Conservation (phyloP, 2,113 vertebrate species). For the Oreochromis spilurus region DNA sequence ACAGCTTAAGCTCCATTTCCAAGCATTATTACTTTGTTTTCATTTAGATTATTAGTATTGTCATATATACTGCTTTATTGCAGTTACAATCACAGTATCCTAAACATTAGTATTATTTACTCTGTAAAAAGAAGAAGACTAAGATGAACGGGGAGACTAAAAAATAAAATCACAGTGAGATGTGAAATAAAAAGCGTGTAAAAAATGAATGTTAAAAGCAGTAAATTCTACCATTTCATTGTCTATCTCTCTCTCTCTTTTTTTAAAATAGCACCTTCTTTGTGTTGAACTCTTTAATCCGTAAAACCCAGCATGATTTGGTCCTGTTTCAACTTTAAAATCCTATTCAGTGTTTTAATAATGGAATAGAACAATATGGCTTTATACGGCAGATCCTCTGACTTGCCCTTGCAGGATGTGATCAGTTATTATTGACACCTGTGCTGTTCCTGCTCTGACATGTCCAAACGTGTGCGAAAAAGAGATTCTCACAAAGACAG, state of each 20-base stretch:
- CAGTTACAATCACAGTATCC: neutral
- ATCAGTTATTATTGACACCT: neutral
- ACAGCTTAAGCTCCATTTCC: neutral
- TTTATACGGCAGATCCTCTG: neutral
- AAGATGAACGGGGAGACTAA: neutral
- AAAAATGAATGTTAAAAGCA: neutral
- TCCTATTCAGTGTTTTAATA: neutral
- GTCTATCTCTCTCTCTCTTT: neutral
- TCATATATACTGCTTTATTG: neutral
- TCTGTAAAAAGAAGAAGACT: neutral
- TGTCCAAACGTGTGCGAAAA: neutral
- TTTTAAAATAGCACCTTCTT: neutral
- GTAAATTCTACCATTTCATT: neutral
- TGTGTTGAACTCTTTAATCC: neutral
- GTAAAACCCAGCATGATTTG: neutral
- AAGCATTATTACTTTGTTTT: neutral
- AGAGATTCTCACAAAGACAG: neutral
- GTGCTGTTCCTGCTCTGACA: neutral
- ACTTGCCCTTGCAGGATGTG: neutral
- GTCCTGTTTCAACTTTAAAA: neutral
- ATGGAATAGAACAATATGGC: neutral
- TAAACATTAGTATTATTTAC: neutral
- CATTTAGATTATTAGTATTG: neutral
- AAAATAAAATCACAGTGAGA: neutral
- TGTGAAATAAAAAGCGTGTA: neutral